These are phyloP conservation scores for Drosophila novamexicana DNA, from an alignment of 1,140 invertebrate species.

Conservation along the genomic window DNA sequence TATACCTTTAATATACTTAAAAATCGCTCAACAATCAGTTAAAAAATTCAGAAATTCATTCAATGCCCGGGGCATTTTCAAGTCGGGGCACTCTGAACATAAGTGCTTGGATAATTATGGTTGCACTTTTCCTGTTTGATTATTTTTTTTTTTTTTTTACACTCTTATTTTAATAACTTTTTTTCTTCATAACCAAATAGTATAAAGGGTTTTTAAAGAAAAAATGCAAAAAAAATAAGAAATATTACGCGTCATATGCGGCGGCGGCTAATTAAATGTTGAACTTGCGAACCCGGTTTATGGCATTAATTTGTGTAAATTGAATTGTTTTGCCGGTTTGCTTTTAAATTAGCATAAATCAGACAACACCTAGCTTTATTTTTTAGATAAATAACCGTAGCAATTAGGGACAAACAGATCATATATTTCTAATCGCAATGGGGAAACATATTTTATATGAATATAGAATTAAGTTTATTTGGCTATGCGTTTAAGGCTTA, in stretches of 20 bases:
- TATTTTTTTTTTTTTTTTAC: not conserved
- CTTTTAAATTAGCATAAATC: conserved; percentile 30
- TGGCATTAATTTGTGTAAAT: conserved; percentile 35
- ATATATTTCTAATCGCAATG: not conserved
- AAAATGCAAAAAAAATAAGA: too few relatives aligned
- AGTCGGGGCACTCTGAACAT: not conserved
- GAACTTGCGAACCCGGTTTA: conserved; percentile 20
- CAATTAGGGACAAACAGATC: not conserved
- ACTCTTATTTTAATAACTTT: too few relatives aligned
- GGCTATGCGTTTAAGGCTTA: not conserved
- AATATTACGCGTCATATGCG: not conserved
- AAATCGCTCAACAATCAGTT: not conserved
- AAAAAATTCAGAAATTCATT: too few relatives aligned
- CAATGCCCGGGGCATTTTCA: not conserved
- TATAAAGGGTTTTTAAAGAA: too few relatives aligned
- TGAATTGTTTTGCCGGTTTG: conserved; percentile 24
- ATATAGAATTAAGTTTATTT: not conserved
- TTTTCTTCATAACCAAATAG: too few relatives aligned
- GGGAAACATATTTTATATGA: not conserved
- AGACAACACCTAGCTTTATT: conserved; percentile 1
- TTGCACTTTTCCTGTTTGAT: not conserved
- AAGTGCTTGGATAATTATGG: not conserved
- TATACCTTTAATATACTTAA: not conserved
- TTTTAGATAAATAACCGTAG: not conserved
- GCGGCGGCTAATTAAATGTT: conserved; percentile 37